These are phyloP conservation scores for Monomorium pharaonis DNA, from an alignment of 1,140 invertebrate genomes.

Conservation along the genomic window DNA sequence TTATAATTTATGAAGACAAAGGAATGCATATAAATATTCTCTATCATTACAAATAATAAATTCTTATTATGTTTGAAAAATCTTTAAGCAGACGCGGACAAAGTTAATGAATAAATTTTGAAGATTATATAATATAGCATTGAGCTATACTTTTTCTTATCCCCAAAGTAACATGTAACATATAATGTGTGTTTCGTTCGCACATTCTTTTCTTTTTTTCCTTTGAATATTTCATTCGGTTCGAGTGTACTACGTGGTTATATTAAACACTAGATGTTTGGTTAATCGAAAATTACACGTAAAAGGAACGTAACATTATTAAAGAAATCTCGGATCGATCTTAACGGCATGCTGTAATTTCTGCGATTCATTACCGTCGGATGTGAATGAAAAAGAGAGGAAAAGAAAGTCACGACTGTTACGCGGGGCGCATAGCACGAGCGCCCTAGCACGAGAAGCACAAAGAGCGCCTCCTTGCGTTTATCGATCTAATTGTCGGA, in stretches of 20 bases:
- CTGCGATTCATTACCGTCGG: conserved; percentile 29
- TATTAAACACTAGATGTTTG: background rate
- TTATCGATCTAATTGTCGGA: conserved; percentile 81
- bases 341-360: conserved; percentile 52
- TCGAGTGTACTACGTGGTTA: background rate
- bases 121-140: background rate
- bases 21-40: background rate
- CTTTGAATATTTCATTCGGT: background rate
- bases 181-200: background rate
- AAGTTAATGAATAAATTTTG: background rate
- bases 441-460: conserved; percentile 18
- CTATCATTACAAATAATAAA: background rate
- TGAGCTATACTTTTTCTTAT: background rate
- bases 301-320: conserved; percentile 26
- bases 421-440: conserved; percentile 52
- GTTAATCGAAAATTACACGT: conserved; percentile 45
- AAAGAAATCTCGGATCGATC: conserved; percentile 33
- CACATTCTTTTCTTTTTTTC: background rate
- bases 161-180: background rate
- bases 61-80: background rate
- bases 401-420: conserved; percentile 38
- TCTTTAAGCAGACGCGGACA: background rate
- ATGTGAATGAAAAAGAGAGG: conserved; percentile 32
- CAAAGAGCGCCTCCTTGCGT: conserved; percentile 58
- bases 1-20: background rate